These are phyloP conservation scores for Phymastichus coffea DNA, from an alignment of 1,140 invertebrate genomes.

Conservation along the genomic window DNA sequence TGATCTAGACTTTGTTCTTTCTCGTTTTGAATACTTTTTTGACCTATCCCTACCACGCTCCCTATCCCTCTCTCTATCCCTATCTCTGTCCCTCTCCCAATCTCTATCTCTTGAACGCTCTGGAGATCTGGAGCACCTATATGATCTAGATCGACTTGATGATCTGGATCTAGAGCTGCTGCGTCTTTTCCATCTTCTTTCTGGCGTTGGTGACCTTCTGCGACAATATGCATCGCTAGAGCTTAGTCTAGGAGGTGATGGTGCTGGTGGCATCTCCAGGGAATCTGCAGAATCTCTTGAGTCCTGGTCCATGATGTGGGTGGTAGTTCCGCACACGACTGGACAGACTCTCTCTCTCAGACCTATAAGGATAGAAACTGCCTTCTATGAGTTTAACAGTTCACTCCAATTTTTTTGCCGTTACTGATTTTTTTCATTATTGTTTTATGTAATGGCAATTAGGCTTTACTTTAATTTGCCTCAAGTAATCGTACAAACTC, in stretches of 20 bases:
- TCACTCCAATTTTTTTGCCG: constrained; percentile 37
- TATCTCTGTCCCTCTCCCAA: constrained; percentile 34
- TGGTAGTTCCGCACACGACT: constrained; percentile 12
- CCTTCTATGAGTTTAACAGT: constrained; percentile 54
- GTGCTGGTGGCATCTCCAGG: constrained; percentile 46
- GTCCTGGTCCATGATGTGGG: constrained; percentile 13
- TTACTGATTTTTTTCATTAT: constrained; percentile 38
- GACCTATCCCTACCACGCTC: constrained; percentile 36
- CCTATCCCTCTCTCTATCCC: constrained; percentile 37
- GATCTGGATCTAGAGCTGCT: constrained; percentile 43
- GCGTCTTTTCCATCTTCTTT: constrained; percentile 42
- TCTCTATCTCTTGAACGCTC: constrained; percentile 39
- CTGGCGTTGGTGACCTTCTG: constrained; percentile 46
- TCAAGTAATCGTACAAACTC: no score
- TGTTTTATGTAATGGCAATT: constrained; percentile 37
- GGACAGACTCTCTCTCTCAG: constrained; percentile 35
- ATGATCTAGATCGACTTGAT: constrained; percentile 32
- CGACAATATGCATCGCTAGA: constrained; percentile 42
- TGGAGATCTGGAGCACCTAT: constrained; percentile 43
- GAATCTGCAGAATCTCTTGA: constrained; percentile 33
- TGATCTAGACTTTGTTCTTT: constrained; percentile 40
- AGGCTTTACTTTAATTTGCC: no score
- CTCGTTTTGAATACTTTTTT: constrained; percentile 45
- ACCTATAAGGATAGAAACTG: constrained; percentile 60
- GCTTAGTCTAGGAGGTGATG: constrained; percentile 48